These are phyloP conservation scores for Salvelinus fontinalis DNA, from an alignment of 2,113 vertebrate species.

Conservation along the genomic window DNA sequence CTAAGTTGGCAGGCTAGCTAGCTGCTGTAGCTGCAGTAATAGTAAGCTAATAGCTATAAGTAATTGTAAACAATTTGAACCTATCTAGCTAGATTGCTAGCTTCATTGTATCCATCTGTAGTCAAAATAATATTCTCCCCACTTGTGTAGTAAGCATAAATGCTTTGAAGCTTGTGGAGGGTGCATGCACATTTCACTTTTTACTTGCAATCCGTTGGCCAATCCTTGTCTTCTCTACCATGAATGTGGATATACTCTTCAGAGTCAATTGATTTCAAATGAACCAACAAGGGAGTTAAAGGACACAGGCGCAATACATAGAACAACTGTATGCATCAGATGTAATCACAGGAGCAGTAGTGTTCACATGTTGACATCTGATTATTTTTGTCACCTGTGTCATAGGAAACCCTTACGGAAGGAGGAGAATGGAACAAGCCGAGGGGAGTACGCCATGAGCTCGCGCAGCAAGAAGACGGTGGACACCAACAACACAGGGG, in stretches of 20 bases:
- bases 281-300: neutral
- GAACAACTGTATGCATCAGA: neutral
- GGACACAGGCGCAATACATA: neutral
- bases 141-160: no score
- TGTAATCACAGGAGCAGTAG: neutral
- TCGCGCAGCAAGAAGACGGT: constrained; percentile 85
- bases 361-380: neutral
- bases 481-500: constrained; percentile 86
- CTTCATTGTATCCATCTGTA: no score
- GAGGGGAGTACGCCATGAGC: constrained; percentile 96
- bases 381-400: constrained; percentile 24
- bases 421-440: constrained; percentile 92
- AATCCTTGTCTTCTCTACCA: neutral
- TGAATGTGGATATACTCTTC: neutral
- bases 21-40: no score
- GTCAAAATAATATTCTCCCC: no score
- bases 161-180: no score
- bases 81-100: no score
- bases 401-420: constrained; percentile 95
- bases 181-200: neutral
- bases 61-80: no score
- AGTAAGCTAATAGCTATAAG: no score
- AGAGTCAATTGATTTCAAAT: neutral
- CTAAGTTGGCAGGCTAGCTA: no score
- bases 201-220: neutral